phyloP scores from a whole-genome alignment of 2,113 vertebrate genomes.

The Taurulus bubalis region DNA sequence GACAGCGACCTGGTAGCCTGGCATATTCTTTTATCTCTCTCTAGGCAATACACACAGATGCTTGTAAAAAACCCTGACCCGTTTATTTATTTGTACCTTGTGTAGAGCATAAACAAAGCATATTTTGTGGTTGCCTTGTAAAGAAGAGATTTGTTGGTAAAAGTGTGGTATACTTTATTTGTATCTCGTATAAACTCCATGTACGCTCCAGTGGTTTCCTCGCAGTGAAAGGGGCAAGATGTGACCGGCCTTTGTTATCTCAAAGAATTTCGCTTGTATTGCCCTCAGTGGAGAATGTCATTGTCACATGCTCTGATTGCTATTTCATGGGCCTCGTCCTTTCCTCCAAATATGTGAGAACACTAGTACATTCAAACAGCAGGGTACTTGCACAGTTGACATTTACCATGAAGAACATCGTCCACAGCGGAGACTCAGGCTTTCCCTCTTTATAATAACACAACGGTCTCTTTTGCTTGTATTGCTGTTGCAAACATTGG shows the following conservation, averaged over 20 bases:
- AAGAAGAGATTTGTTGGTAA: background rate
- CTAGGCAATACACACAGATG: no score
- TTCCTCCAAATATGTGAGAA: conserved; percentile 8
- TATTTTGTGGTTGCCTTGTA: background rate
- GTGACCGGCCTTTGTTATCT: conserved; percentile 10
- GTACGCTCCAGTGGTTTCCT: conserved; percentile 11
- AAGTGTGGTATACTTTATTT: conserved; percentile 10
- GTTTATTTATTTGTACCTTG: background rate
- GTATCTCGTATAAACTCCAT: background rate
- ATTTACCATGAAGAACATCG: background rate
- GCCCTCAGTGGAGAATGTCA: conserved; percentile 6
- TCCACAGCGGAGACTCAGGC: conserved; percentile 2
- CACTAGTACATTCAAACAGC: background rate
- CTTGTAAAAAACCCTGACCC: background rate
- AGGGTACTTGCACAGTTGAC: background rate
- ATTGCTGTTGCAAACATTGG: background rate
- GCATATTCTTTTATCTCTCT: no score
- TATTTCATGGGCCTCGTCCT: conserved; percentile 3
- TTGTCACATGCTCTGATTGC: conserved; percentile 8
- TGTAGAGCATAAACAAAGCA: background rate
- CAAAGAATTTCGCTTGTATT: conserved; percentile 7
- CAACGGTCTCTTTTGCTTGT: background rate
- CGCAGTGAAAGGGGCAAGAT: background rate
- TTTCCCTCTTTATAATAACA: background rate
- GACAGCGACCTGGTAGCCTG: background rate